phyloP scores from a whole-genome alignment of 2,888 invertebrate genomes.

The Epinotia nisella region DNA sequence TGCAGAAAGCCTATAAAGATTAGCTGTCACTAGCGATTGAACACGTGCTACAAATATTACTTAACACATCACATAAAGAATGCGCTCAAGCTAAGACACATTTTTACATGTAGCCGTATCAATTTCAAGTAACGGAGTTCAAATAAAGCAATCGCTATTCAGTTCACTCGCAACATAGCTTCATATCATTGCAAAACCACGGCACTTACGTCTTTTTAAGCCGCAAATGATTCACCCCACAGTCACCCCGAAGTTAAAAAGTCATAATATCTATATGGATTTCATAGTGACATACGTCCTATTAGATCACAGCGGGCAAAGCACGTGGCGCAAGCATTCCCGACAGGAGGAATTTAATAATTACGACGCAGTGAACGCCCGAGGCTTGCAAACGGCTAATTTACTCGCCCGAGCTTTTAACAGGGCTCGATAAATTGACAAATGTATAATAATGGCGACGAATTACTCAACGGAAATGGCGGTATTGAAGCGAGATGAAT shows the following conservation, averaged over 20 bases:
- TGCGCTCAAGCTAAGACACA: neutral
- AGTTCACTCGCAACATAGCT: neutral
- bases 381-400: slow-evolving; percentile 43
- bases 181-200: neutral
- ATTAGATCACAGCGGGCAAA: slow-evolving; percentile 49
- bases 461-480: neutral
- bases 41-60: slow-evolving; percentile 28
- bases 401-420: slow-evolving; percentile 33
- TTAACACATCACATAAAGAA: neutral
- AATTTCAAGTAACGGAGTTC: neutral
- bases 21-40: neutral
- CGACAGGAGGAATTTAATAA: slow-evolving; percentile 69
- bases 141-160: slow-evolving; percentile 6
- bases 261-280: neutral
- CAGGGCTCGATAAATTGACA: slow-evolving; percentile 10
- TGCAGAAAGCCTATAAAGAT: neutral
- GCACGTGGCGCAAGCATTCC: slow-evolving; percentile 52
- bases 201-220: neutral
- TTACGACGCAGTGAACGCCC: slow-evolving; percentile 60
- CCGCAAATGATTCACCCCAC: neutral
- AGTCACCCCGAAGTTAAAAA: neutral
- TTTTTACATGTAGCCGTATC: neutral
- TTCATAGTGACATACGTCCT: neutral
- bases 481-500: neutral
- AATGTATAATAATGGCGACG: slow-evolving; percentile 1